Evolutionary conservation across 2,797 vertebrate genomes (phyloP).

Genomic region (Gymnothorax javanicus): DNA sequence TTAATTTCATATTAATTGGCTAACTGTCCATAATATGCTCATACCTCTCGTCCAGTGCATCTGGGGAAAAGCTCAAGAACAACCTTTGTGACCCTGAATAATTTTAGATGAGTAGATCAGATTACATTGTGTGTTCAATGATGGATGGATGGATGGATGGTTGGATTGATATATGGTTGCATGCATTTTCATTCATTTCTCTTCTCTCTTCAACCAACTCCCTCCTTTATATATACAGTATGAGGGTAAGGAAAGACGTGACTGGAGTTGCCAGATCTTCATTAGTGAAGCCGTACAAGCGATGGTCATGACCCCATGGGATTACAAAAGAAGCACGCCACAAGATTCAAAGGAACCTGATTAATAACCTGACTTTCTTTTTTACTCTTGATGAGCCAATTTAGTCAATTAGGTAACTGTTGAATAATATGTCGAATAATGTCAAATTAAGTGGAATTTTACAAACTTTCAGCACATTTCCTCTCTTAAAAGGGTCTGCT

Average conservation of each 20-base stretch:
- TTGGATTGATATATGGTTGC: too few species aligned
- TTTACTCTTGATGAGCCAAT: background rate
- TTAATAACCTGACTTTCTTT: slow-evolving; percentile 1
- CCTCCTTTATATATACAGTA: background rate
- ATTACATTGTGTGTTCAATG: too few species aligned
- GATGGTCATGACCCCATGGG: background rate
- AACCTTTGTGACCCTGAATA: too few species aligned
- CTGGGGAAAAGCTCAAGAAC: too few species aligned
- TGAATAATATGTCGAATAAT: background rate
- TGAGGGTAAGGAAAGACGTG: background rate
- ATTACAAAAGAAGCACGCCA: background rate
- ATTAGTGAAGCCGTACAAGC: background rate
- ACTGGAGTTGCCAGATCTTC: background rate
- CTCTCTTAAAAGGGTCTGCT: background rate
- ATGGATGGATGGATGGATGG: too few species aligned
- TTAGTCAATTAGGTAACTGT: background rate
- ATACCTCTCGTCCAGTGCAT: too few species aligned
- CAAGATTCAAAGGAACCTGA: background rate
- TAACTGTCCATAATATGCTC: too few species aligned
- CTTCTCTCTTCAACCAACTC: background rate
- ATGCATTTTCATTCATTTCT: background rate
- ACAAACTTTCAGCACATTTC: background rate
- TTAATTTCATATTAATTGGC: background rate
- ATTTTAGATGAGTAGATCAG: too few species aligned
- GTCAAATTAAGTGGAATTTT: background rate